Conservation (phyloP, 2,888 invertebrate genomes). For the Drosophila antonietae region DNA sequence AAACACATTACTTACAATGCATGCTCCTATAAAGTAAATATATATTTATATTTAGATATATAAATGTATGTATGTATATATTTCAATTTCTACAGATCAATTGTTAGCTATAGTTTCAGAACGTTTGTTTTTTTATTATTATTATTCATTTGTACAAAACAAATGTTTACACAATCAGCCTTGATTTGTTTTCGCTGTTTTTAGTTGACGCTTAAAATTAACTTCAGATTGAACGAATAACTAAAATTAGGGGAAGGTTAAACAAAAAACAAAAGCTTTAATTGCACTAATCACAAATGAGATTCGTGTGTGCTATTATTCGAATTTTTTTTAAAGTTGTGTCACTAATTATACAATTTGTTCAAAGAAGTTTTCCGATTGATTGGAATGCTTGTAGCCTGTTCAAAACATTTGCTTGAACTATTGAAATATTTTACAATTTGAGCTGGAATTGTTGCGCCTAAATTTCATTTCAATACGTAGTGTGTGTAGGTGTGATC, state of each 20-base stretch:
- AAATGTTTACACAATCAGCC: constrained; percentile 76
- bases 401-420: constrained; percentile 30
- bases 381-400: constrained; percentile 69
- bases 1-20: constrained; percentile 55
- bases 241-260: constrained; percentile 44
- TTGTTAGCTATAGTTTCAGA: constrained; percentile 39
- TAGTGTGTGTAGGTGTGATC: constrained; percentile 14
- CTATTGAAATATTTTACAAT: constrained; percentile 37
- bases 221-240: constrained; percentile 54
- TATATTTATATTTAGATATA: not conserved
- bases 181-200: constrained; percentile 47
- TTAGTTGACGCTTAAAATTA: constrained; percentile 56
- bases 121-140: constrained; percentile 38
- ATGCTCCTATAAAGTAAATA: constrained; percentile 55
- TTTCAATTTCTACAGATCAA: constrained; percentile 47
- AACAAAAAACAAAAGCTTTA: constrained; percentile 44
- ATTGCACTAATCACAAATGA: constrained; percentile 59
- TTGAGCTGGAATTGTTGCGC: constrained; percentile 44
- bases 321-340: constrained; percentile 46
- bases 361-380: constrained; percentile 61
- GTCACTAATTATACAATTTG: constrained; percentile 57
- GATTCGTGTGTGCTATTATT: constrained; percentile 60
- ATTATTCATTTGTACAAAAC: constrained; percentile 61
- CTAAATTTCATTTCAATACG: constrained; percentile 45
- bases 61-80: constrained; percentile 1